Evolutionary conservation across 1,140 invertebrate species (phyloP).

Genomic region (Hirudo medicinalis): DNA sequence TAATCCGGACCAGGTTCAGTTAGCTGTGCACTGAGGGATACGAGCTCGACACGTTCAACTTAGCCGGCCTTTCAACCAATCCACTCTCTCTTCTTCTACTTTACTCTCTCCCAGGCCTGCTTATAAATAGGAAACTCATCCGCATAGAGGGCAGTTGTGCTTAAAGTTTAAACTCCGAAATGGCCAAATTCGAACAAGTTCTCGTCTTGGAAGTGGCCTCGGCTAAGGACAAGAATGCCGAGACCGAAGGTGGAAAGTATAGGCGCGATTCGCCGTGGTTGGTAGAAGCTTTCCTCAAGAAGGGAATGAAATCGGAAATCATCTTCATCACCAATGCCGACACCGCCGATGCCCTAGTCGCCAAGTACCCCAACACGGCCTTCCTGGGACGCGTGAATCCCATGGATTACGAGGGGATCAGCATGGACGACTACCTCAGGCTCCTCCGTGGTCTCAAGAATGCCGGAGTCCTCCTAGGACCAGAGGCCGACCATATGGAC

Average conservation of each 20-base stretch:
- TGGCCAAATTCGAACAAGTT: constrained; percentile 24
- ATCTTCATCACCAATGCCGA: constrained; percentile 22
- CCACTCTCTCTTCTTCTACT: too few relatives aligned
- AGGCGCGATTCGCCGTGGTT: constrained; percentile 22
- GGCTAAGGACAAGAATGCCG: constrained; percentile 24
- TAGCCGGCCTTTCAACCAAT: too few relatives aligned
- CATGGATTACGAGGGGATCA: constrained; percentile 22
- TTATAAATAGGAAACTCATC: too few relatives aligned
- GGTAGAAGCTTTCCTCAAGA: constrained; percentile 23
- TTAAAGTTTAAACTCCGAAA: neutral
- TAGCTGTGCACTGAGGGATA: too few relatives aligned
- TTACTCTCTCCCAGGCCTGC: too few relatives aligned
- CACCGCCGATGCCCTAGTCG: constrained; percentile 18
- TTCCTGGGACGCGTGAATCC: constrained; percentile 25
- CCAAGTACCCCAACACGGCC: constrained; percentile 20
- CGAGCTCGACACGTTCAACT: too few relatives aligned
- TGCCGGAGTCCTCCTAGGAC: constrained; percentile 18
- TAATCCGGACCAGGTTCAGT: too few relatives aligned
- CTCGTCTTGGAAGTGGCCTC: constrained; percentile 23
- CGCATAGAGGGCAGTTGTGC: too few relatives aligned
- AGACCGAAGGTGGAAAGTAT: constrained; percentile 23
- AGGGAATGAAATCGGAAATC: constrained; percentile 21
- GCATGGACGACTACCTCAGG: constrained; percentile 19
- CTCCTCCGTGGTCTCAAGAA: constrained; percentile 17
- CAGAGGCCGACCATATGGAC: constrained; percentile 23